Evolutionary conservation across 2,888 invertebrate species (phyloP).

Genomic region (Diplazon laetatorius): DNA sequence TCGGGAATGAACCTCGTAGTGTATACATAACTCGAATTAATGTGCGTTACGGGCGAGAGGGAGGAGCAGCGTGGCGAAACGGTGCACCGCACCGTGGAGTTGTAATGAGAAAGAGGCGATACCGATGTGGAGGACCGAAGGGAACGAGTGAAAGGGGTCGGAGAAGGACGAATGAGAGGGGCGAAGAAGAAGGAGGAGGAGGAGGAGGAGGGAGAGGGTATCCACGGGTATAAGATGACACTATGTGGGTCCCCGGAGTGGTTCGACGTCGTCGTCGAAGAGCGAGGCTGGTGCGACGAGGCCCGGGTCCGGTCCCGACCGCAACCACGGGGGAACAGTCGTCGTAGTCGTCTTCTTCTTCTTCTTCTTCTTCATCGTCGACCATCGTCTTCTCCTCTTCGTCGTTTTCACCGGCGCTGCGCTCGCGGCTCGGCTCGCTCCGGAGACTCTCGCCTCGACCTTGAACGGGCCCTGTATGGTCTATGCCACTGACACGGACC

Average conservation of each 20-base stretch:
- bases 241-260: slow-evolving; percentile 69
- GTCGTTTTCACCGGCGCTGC: background rate
- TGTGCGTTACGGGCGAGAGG: slow-evolving; percentile 74
- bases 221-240: slow-evolving; percentile 81
- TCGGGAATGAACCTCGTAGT: slow-evolving; percentile 60
- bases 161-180: slow-evolving; percentile 20
- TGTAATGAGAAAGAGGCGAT: too few species aligned
- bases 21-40: slow-evolving; percentile 75
- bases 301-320: slow-evolving; percentile 51
- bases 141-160: slow-evolving; percentile 11
- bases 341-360: slow-evolving; percentile 43
- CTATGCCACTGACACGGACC: slow-evolving; percentile 83
- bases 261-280: slow-evolving; percentile 53
- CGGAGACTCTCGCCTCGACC: slow-evolving; percentile 77
- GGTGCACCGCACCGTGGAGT: slow-evolving; percentile 55
- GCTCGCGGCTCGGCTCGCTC: slow-evolving; percentile 64
- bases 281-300: slow-evolving; percentile 50
- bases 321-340: slow-evolving; percentile 54
- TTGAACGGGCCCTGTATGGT: slow-evolving; percentile 82
- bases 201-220: slow-evolving; percentile 50
- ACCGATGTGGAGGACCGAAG: background rate
- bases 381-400: slow-evolving; percentile 38
- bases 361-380: slow-evolving; percentile 18
- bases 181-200: slow-evolving; percentile 14
- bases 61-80: slow-evolving; percentile 70